These are phyloP conservation scores for Scalopus aquaticus DNA, from an alignment of 2,113 vertebrate species.

Conservation along the genomic window DNA sequence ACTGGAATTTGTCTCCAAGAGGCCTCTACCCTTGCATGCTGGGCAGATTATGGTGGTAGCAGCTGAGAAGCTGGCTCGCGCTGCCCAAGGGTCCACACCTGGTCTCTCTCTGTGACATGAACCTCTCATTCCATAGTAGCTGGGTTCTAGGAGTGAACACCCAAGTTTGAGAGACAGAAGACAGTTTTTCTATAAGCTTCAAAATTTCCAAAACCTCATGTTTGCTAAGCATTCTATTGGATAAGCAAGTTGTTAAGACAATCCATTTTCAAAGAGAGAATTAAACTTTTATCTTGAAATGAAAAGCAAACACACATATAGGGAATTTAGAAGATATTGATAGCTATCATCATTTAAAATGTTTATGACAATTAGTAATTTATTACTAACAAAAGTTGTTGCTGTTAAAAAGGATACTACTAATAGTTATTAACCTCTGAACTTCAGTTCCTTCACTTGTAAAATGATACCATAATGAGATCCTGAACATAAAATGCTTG, in stretches of 20 bases:
- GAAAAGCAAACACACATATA: neutral
- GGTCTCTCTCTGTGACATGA: neutral
- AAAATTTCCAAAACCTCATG: neutral
- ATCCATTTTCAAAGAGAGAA: neutral
- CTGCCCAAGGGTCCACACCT: neutral
- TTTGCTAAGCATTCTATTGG: neutral
- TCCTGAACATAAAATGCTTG: neutral
- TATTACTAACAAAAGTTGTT: neutral
- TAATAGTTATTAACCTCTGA: neutral
- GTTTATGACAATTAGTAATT: neutral
- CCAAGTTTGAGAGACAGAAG: neutral
- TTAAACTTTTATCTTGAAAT: neutral
- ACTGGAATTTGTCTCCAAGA: neutral
- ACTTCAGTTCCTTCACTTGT: neutral
- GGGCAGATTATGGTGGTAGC: neutral
- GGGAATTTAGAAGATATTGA: neutral
- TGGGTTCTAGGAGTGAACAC: neutral
- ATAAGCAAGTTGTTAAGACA: neutral
- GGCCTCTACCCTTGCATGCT: neutral
- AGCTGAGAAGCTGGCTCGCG: neutral
- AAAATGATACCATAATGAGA: constrained; percentile 1
- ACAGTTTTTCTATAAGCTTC: neutral
- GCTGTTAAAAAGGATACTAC: neutral
- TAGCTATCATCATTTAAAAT: neutral
- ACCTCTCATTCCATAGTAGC: accelerated